These are phyloP conservation scores for Vipera ursinii DNA, from an alignment of 2,797 vertebrate species.

Conservation along the genomic window DNA sequence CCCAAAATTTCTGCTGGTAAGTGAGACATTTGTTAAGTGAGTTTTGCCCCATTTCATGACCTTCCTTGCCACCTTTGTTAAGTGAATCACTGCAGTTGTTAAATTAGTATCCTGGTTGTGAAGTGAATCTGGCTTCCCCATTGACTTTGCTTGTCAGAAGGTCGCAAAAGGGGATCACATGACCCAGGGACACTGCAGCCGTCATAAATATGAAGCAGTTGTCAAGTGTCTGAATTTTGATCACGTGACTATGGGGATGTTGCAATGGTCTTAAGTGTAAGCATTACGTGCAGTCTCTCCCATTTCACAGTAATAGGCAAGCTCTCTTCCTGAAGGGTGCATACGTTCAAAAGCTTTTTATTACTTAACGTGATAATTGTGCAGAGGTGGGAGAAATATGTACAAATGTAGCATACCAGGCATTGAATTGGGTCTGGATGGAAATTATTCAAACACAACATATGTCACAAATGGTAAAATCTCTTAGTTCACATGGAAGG, in stretches of 20 bases:
- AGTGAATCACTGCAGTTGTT: background rate
- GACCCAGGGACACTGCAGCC: background rate
- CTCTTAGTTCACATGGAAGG: constrained; percentile 41
- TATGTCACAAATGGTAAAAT: background rate
- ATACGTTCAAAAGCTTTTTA: constrained; percentile 46
- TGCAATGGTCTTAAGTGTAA: background rate
- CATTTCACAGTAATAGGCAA: constrained; percentile 32
- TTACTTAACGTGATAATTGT: constrained; percentile 47
- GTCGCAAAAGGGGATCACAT: background rate
- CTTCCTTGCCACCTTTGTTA: background rate
- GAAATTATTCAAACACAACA: background rate
- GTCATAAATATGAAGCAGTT: background rate
- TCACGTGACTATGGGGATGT: background rate
- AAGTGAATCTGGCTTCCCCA: background rate
- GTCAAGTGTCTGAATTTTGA: background rate
- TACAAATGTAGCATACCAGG: constrained; percentile 46
- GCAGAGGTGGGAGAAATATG: constrained; percentile 42
- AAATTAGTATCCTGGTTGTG: background rate
- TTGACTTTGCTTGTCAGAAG: background rate
- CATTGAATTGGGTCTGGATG: constrained; percentile 40
- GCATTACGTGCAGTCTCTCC: constrained; percentile 49
- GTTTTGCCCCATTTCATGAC: background rate
- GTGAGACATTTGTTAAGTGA: background rate
- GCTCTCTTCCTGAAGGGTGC: constrained; percentile 47
- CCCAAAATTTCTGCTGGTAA: background rate